Base-by-base conservation (phyloP, 2,113 vertebrate species). In the Rhynchomys soricoides region DNA sequence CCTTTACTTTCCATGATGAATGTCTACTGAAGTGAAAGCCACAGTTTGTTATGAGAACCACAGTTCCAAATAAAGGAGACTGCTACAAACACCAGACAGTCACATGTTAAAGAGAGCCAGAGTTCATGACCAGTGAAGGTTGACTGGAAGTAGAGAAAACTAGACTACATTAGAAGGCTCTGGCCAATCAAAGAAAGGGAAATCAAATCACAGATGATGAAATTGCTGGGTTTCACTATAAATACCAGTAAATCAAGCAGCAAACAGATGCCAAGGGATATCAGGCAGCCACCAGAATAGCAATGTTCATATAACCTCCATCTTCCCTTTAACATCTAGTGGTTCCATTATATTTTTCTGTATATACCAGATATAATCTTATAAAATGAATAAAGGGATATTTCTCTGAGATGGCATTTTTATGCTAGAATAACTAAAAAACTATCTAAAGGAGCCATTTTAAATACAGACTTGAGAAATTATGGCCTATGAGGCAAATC, bases 401-500 rank as follows among this genome's bases (percentile, higher is more conserved):
- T 22, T 70, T 89, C 75, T 68, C 40, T 86, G 34, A 90, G 22
- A 94, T 1, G 82, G 8, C 19, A 62, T 85, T 77, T 95, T 94
- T 92, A 48, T 50, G 15, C 37, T 34, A 82, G 26, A 70, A 15
- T 22, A 66, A 55, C 16, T 55, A n/a, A 43, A 43, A 43, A 57
- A 71, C 17, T 82, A 90, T 74, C 24, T 57, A 40, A 90, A 75
- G 22, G 50, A 57, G 40, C 11, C 57, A n/a, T 73, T 95, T 95
- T 96, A 89, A 91, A 91, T 52, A n/a, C 43, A 64, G 59, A n/a
- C 24, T 40, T 73, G 9, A 43, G 7, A 95, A 93, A 94, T 13
- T 90, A 92, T 40, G 13, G 12, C 50, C 26, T 37, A 9, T 50
- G 19, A 59, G 8, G 7, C 8, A 90, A 95, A 77, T 95, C 16